Evolutionary conservation across 1,140 invertebrate genomes (phyloP), one percentile per base, ranked within the genome.

Genomic region (Drosophila asahinai): DNA sequence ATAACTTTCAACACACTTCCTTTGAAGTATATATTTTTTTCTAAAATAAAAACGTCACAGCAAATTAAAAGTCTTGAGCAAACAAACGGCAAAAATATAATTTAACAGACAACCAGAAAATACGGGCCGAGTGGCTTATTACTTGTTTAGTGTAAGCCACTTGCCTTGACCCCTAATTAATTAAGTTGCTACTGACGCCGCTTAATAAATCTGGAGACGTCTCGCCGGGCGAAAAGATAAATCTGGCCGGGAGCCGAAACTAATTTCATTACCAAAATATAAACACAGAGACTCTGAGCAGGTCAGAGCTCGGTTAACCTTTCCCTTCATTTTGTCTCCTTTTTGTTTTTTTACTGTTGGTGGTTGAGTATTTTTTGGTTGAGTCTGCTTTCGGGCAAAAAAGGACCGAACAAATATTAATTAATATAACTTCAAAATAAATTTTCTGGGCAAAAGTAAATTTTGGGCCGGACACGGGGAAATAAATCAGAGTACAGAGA

Each of bases 381-480:
- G 22, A 38, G 15, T 36, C 19, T 38, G 55, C 12, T 45, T 55
- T 63, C 48, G 36, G 30, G 54, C 33, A 54, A 38, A 71, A 86
- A 75, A 79, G 80, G 68, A 64, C 68, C 48, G 75, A 81, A 62
- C 77, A 87, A 87, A 87, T 78, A 87, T 81, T 87, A 87, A 87
- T 87, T 87, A 87, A 83, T 83, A 83, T 72, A 84, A 89, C 87
- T 89, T 70, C 68, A 25, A 65, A 73, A 90, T 81, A 72, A 81
- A 79, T 86, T 66, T 81, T 25, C 2, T 25, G 17, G 42, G 58
- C 5, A 25, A 61, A 65, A 63, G 71, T 48, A 45, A 52, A 57
- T 59, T 72, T 43, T 19, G 58, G 27, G 22, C 27, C 30, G 48
- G 25, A 52, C 38, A 17, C 30, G 45, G 64, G 57, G 59, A 54